Evolutionary conservation across 2,797 vertebrate genomes (phyloP), one percentile per base, ranked within the genome.

Genomic region (Clarias pachynema): DNA sequence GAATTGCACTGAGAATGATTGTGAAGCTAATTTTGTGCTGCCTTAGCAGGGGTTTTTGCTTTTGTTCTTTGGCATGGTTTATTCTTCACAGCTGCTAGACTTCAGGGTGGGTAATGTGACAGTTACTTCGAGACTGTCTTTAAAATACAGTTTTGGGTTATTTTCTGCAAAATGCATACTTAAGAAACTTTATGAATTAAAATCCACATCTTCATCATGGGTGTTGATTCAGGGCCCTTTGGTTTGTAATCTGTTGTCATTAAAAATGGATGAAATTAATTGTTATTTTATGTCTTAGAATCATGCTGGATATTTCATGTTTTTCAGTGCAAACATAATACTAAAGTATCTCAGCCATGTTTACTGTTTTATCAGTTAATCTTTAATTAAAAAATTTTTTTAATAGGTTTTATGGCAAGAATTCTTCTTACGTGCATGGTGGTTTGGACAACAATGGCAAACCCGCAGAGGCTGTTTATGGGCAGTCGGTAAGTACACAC

Each of bases 351-450:
- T 3, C 1, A 1, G 0, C 10, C 31, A 29, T 56, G 31, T 75
- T 73, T 26, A 22, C 6, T 59, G 8, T 5, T 77, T 77, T 7
- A 8, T 56, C 9, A 5, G 10, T 15, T 14, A 8, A 26, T 5
- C 6, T 24, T 37, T 37, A 24, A 22, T 15, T 18, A 1, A 3
- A 37, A 53, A 2, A 9, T 65, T 0, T 65, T 12, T 56, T n/a
- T 78, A 15, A 70, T 89, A 99, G 98, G 94, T 99, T 99, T 93
- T 99, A 99, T 91, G 98, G 98, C 29, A 99, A 99, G 93, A 99
- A 97, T 93, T 99, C 98, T 1, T 99, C 98, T 29, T 99, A 99
- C 57, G 98, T 99, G 34, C 98, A 99, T 0, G 98, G 98, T 40
- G 98, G 98, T 60, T 89, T 99, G 94, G 98, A 99, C 95, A 95